Conservation (phyloP, 92 coral and sea anemone species). For the Epizoanthus fatuus region DNA sequence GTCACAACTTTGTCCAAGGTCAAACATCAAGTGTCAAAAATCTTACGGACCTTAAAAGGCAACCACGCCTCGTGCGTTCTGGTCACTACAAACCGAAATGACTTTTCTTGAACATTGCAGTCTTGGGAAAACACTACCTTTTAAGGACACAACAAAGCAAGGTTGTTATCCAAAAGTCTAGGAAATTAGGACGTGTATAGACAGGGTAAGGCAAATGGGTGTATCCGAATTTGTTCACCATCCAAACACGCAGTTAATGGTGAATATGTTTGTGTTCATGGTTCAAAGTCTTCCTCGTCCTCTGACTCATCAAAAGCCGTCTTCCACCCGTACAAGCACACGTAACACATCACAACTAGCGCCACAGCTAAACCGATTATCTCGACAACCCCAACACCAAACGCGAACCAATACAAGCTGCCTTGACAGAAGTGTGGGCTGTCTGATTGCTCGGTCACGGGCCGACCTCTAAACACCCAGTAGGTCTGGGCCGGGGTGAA, state of each 20-base stretch:
- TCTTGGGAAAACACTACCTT: no score
- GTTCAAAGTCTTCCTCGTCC: slow-evolving; percentile 6
- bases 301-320: slow-evolving; percentile 15
- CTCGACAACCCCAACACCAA: slow-evolving; percentile 22
- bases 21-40: no score
- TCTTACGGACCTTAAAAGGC: no score
- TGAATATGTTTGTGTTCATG: not conserved
- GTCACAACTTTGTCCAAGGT: no score
- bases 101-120: no score
- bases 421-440: not conserved
- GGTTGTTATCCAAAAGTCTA: no score
- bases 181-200: no score
- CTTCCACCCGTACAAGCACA: slow-evolving; percentile 42
- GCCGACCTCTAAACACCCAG: slow-evolving; percentile 31
- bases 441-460: not conserved
- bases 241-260: not conserved
- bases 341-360: slow-evolving; percentile 25
- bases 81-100: no score
- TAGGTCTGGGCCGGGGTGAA: slow-evolving; percentile 44
- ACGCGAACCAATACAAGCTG: slow-evolving; percentile 38
- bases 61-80: no score
- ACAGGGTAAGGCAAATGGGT: no score
- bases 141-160: no score
- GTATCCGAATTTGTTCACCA: not conserved
- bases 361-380: slow-evolving; percentile 4